These are phyloP conservation scores for Corvus hawaiiensis DNA, from an alignment of 2,113 vertebrate genomes.

Conservation along the genomic window DNA sequence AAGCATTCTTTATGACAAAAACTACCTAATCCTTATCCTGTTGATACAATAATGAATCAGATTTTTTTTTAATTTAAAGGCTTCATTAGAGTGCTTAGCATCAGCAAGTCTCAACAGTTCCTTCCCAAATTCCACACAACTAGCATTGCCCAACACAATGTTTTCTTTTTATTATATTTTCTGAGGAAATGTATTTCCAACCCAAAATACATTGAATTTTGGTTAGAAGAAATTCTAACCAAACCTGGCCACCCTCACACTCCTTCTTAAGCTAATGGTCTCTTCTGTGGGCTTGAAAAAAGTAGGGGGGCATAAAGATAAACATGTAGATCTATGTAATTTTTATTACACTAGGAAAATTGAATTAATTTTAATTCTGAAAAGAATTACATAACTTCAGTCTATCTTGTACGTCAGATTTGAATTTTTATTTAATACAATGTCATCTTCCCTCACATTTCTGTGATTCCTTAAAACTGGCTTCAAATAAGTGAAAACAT, in stretches of 20 bases:
- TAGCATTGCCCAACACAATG: background rate
- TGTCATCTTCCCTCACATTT: background rate
- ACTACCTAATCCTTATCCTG: background rate
- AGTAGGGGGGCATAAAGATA: fast-evolving
- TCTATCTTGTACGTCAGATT: background rate
- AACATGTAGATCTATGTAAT: background rate
- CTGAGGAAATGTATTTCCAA: background rate
- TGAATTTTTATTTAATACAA: background rate
- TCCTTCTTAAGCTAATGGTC: background rate
- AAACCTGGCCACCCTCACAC: background rate
- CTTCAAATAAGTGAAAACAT: background rate
- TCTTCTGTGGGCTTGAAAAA: background rate
- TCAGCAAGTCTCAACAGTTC: background rate
- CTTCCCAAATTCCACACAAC: background rate
- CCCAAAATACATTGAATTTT: background rate
- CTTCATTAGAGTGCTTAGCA: background rate
- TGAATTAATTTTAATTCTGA: background rate
- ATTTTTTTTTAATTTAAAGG: background rate
- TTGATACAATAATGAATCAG: background rate
- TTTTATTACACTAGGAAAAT: background rate
- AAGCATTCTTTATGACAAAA: background rate
- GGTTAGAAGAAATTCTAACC: background rate
- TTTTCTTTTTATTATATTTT: background rate
- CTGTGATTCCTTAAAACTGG: background rate
- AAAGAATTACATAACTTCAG: background rate